Percentiles rank a stretch among this genome's conserved stretches.
Evolutionary conservation across 2,888 invertebrate genomes (phyloP).

Genomic region (Rotaria sp.): DNA sequence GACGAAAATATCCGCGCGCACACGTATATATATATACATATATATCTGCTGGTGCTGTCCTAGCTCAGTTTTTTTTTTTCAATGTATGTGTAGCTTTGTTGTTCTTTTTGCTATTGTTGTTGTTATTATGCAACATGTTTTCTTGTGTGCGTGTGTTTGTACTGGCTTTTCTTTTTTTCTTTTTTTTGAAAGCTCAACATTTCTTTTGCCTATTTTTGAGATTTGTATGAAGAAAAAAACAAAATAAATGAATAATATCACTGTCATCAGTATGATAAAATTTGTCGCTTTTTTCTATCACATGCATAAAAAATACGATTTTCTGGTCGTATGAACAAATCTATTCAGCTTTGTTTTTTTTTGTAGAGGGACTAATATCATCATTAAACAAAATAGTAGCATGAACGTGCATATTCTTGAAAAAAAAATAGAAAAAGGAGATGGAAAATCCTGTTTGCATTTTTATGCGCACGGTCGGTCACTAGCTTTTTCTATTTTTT

Average conservation of each 20-base stretch:
- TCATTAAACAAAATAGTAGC: not conserved
- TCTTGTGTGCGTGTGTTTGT: not conserved
- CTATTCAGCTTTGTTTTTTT: not conserved
- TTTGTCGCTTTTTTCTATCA: not conserved
- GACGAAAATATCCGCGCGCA: not conserved
- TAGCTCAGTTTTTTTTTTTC: not conserved
- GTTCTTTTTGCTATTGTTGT: not conserved
- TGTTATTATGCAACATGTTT: not conserved
- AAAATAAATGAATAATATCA: not conserved
- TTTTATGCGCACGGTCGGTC: not conserved
- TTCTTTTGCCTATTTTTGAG: constrained; percentile 10
- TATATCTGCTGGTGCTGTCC: not conserved
- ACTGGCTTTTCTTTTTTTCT: not conserved
- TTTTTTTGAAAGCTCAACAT: not conserved
- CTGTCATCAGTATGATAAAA: not conserved
- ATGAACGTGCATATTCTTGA: not conserved
- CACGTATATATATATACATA: no score
- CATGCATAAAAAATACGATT: not conserved
- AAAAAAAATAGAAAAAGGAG: not conserved
- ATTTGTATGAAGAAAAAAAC: not conserved
- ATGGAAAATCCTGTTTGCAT: constrained; percentile 13
- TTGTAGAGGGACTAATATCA: not conserved
- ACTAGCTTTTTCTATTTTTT: not conserved
- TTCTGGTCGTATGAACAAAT: not conserved
- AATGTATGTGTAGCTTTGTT: not conserved